phyloP scores from a whole-genome alignment of 2,888 invertebrate species.

The Lumbricus terrestris region DNA sequence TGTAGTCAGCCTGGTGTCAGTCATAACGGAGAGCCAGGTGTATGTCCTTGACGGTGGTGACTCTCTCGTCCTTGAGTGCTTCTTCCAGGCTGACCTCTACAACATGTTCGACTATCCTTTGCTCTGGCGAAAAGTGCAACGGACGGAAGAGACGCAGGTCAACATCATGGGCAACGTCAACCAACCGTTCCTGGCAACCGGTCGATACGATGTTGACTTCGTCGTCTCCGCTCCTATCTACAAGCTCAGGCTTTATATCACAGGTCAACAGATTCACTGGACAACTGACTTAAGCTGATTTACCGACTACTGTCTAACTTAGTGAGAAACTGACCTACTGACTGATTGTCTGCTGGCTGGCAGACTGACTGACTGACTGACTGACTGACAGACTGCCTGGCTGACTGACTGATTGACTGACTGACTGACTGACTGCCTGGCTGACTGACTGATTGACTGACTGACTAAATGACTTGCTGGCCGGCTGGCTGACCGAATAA shows the following conservation, averaged over 20 bases:
- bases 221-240: background rate
- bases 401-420: no score
- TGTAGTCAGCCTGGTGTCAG: background rate
- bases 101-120: background rate
- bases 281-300: no score
- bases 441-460: no score
- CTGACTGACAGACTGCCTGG: background rate
- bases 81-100: constrained; percentile 5
- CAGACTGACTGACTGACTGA: background rate
- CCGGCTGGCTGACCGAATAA: no score
- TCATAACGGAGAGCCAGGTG: background rate
- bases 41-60: background rate
- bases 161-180: constrained; percentile 18
- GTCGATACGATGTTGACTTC: constrained; percentile 4
- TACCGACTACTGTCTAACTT: background rate
- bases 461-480: no score
- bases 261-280: background rate
- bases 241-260: constrained; percentile 13
- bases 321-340: background rate
- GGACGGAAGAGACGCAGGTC: background rate
- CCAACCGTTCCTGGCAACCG: constrained; percentile 11
- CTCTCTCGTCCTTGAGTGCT: background rate
- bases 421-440: no score
- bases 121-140: background rate
- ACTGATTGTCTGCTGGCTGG: no score